These are phyloP conservation scores for Lasius fuliginosus DNA, from an alignment of 2,888 invertebrate genomes.

Conservation along the genomic window DNA sequence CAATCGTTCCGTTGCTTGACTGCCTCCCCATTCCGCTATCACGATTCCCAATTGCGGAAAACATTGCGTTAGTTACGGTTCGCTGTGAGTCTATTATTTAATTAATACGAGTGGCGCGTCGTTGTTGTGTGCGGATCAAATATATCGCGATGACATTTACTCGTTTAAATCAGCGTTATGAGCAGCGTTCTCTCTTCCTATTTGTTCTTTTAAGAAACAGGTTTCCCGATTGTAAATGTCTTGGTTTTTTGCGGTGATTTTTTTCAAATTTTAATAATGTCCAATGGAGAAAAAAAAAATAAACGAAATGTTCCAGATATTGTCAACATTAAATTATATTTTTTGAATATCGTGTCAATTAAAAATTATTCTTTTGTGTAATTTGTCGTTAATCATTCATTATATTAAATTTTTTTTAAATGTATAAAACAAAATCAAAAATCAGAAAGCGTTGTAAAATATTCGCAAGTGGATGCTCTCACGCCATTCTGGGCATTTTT, in stretches of 20 bases:
- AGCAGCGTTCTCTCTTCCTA: not conserved
- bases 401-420: not conserved
- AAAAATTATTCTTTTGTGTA: not conserved
- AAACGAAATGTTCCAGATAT: not conserved
- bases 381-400: not conserved
- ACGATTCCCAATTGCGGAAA: constrained; percentile 1
- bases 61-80: constrained; percentile 18
- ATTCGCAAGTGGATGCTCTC: not conserved
- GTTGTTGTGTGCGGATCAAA: constrained; percentile 35
- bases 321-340: not conserved
- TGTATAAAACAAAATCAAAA: not conserved
- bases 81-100: constrained; percentile 40
- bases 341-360: not conserved
- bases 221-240: not conserved
- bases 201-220: not conserved
- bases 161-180: constrained; percentile 14
- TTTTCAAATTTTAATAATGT: not conserved
- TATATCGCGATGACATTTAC: constrained; percentile 23
- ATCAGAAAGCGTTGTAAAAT: not conserved
- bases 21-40: not conserved
- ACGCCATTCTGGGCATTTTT: not conserved
- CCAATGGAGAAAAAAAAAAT: not conserved
- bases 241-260: not conserved
- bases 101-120: constrained; percentile 27
- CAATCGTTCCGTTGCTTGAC: not conserved